phyloP scores from a whole-genome alignment of 2,888 invertebrate genomes.

The Archips crataeganus region DNA sequence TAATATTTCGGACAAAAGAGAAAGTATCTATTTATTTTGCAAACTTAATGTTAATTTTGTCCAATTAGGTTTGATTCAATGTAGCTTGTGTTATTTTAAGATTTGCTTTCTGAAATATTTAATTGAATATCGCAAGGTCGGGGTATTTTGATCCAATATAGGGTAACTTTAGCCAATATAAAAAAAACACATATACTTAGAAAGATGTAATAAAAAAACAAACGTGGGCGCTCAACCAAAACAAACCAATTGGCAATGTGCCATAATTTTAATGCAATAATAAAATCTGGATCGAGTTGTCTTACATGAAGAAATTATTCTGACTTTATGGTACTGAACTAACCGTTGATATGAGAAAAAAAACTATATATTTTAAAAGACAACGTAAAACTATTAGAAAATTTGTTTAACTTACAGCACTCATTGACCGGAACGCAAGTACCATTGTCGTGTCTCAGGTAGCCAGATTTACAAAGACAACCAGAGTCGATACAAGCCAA shows the following conservation, averaged over 20 bases:
- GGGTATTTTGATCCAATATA: too few species aligned
- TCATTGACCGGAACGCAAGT: conserved; percentile 35
- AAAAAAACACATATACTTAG: too few species aligned
- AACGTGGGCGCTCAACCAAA: not conserved
- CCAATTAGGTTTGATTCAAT: not conserved
- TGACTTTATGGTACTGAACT: not conserved
- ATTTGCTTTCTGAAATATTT: not conserved
- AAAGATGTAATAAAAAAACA: too few species aligned
- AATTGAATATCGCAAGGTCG: too few species aligned
- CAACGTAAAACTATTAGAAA: not conserved
- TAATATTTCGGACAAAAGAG: not conserved
- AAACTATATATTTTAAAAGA: not conserved
- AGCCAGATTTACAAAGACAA: conserved; percentile 24
- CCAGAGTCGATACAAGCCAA: conserved; percentile 21
- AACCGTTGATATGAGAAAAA: not conserved
- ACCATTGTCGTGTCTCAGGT: conserved; percentile 37
- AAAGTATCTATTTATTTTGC: not conserved
- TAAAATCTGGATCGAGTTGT: too few species aligned
- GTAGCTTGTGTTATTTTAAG: not conserved
- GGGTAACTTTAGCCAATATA: too few species aligned
- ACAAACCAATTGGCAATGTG: too few species aligned
- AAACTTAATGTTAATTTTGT: conserved; percentile 1
- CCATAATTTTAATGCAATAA: too few species aligned
- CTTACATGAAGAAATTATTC: too few species aligned
- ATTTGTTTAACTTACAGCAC: conserved; percentile 39